Evolutionary conservation across 2,113 vertebrate genomes (phyloP), one percentile per base, ranked within the genome.

Genomic region (Gyps fulvus): DNA sequence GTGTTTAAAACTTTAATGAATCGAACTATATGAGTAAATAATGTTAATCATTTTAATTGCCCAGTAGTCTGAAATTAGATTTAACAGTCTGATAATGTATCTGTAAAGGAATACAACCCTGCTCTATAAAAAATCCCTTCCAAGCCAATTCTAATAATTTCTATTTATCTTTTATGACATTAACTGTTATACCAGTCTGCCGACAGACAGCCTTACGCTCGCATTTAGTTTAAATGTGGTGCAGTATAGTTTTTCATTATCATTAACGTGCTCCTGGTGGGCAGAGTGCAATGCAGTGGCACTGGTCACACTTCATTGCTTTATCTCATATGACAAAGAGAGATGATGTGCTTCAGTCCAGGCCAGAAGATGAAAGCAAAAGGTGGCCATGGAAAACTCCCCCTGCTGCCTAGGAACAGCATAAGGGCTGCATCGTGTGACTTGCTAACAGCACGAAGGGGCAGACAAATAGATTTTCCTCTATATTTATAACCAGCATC

Each of bases 401-500:
- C 97, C 97, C 98, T 97, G 97, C 98, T 97, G 98, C 98, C 97
- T 83, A 96, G 97, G 97, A 98, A 91, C 97, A 97, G 95, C 79
- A 90, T 72, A 90, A 95, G 80, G 96, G 96, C 98, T 95, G 95
- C 97, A 93, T 83, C 92, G 59, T 95, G 97, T 97, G 98, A 97
- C 98, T 97, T 22, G 93, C 98, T 98, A 97, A 97, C 98, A 98
- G 98, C 97, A 93, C 96, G 95, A 95, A 95, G 97, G 98, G 98
- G 97, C 98, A 98, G 98, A 98, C 98, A 98, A 99, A 99, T 99
- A 99, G 99, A 99, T 99, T 99, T 99, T 97, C 96, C 98, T 97
- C 98, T 98, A 98, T 99, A 99, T 99, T 99, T 99, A 99, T 99
- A 99, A 98, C 98, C 97, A 94, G 98, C 99, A 99, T 99, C 98